These are phyloP conservation scores for Eulacestoma nigropectus DNA, from an alignment of 2,113 vertebrate genomes.

Conservation along the genomic window DNA sequence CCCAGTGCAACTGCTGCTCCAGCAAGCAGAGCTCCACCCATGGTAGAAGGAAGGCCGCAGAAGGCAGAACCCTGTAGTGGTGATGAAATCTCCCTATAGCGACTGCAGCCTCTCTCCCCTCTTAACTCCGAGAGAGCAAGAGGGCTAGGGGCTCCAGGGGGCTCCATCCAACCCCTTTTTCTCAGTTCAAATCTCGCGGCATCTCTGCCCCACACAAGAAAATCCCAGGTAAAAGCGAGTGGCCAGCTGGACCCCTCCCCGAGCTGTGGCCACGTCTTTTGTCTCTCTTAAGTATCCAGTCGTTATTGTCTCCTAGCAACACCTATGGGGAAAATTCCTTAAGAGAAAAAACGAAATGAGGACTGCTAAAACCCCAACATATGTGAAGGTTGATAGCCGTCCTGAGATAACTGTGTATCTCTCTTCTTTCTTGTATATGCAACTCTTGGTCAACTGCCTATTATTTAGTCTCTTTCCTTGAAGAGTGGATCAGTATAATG, in stretches of 20 bases:
- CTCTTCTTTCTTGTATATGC: not conserved
- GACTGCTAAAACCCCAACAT: not conserved
- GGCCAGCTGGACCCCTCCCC: not conserved
- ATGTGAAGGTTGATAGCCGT: not conserved
- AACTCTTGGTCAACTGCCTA: not conserved
- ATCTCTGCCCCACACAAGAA: not conserved
- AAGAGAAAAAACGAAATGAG: not conserved
- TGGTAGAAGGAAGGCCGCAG: not conserved
- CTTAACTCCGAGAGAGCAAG: fast-evolving
- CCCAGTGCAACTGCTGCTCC: not conserved
- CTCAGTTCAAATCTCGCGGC: not conserved
- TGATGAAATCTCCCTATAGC: not conserved
- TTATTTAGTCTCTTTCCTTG: not conserved
- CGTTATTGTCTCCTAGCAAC: not conserved
- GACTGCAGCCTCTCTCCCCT: not conserved
- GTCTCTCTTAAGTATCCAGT: not conserved
- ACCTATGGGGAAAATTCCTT: not conserved
- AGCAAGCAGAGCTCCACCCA: not conserved
- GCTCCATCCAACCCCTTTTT: not conserved
- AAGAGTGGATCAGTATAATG: not conserved
- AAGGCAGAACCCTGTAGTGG: not conserved
- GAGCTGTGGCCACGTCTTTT: not conserved
- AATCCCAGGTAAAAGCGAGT: not conserved
- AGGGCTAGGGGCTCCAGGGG: not conserved
- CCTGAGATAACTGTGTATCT: not conserved